These are phyloP conservation scores for Meteorus colon DNA, from an alignment of 2,888 invertebrate species.

Conservation along the genomic window DNA sequence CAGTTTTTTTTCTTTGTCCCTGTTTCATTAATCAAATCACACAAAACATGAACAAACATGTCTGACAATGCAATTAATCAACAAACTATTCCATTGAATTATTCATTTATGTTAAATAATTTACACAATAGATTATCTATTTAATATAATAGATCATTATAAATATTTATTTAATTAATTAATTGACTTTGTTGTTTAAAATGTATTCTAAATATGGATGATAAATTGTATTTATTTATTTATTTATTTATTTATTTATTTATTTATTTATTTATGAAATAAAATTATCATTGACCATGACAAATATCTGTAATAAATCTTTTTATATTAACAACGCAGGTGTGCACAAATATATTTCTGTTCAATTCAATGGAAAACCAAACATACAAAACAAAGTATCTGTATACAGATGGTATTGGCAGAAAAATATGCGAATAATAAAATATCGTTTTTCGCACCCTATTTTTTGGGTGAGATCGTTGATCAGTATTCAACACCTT, in stretches of 20 bases:
- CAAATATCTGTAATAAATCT: constrained; percentile 14
- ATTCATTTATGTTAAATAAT: no score
- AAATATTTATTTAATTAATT: no score
- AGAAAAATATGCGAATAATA: constrained; percentile 15
- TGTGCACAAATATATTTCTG: constrained; percentile 20
- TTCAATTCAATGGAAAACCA: constrained; percentile 19
- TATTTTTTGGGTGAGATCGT: constrained; percentile 24
- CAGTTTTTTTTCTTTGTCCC: not conserved
- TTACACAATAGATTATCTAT: no score
- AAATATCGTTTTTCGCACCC: constrained; percentile 1
- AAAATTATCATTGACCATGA: not conserved
- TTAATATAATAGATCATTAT: no score
- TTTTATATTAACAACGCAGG: constrained; percentile 3
- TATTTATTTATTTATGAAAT: not conserved
- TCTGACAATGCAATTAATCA: no score
- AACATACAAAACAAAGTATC: constrained; percentile 8
- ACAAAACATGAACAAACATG: no score
- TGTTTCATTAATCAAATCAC: not conserved
- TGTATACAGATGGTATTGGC: constrained; percentile 7
- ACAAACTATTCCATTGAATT: no score
- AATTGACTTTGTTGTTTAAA: no score
- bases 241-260: no score
- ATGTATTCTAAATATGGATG: no score
- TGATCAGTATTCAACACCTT: constrained; percentile 25
- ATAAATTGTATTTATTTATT: no score